These are phyloP conservation scores for Cosmopolites sordidus DNA, from an alignment of 2,888 invertebrate species.

Conservation along the genomic window DNA sequence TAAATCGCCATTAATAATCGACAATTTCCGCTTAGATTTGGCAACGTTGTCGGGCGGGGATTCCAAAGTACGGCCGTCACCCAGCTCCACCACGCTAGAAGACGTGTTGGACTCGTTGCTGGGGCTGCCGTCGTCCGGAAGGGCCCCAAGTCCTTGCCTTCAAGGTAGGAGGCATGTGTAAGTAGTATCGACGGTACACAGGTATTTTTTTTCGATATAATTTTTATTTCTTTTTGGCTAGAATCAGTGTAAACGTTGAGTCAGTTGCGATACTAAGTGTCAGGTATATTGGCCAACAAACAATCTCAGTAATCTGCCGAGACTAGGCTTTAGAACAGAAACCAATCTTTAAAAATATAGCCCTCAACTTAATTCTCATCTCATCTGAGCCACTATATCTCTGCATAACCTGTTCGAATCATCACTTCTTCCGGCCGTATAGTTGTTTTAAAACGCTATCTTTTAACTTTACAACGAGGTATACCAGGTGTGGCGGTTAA, in stretches of 20 bases:
- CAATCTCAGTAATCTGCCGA: no score
- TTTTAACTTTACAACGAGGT: no score
- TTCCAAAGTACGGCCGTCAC: conserved; percentile 61
- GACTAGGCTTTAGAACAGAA: no score
- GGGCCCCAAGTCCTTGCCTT: conserved; percentile 70
- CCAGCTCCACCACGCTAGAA: conserved; percentile 83
- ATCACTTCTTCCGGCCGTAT: no score
- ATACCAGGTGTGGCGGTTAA: no score
- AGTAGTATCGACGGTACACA: conserved; percentile 47
- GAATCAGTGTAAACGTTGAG: background rate
- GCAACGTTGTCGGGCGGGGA: conserved; percentile 48
- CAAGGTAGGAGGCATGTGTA: conserved; percentile 73
- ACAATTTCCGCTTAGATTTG: conserved; percentile 41
- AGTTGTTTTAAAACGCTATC: no score
- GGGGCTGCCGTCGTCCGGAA: conserved; percentile 74
- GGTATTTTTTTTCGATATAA: background rate
- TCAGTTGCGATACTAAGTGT: no score
- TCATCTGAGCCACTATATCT: no score
- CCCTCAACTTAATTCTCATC: no score
- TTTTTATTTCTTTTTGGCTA: background rate
- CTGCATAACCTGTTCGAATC: no score
- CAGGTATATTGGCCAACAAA: no score
- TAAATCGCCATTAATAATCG: background rate
- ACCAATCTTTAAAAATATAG: no score
- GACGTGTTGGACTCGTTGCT: conserved; percentile 90